Conservation (phyloP, 2,113 vertebrate species). For the Tor tambroides region DNA sequence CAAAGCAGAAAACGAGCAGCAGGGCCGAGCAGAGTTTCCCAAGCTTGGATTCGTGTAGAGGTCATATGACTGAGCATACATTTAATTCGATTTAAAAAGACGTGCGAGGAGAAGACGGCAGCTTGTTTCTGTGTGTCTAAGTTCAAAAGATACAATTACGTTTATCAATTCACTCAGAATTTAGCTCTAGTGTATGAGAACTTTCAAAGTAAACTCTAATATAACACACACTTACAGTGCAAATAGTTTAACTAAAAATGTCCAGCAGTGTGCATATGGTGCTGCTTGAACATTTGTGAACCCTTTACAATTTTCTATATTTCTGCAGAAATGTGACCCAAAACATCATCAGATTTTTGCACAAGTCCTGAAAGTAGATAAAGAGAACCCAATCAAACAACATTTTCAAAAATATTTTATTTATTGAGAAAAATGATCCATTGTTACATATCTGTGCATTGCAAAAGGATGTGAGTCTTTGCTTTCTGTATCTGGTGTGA, state of each 20-base stretch:
- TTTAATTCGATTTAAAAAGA: neutral
- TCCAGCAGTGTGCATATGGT: neutral
- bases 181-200: neutral
- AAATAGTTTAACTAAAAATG: neutral
- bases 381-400: too few relatives aligned
- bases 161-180: neutral
- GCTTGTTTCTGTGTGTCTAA: neutral
- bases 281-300: too few relatives aligned
- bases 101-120: neutral
- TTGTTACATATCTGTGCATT: too few relatives aligned
- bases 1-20: neutral
- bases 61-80: neutral
- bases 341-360: too few relatives aligned
- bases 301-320: too few relatives aligned
- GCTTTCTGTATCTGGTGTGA: too few relatives aligned
- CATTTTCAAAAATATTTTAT: too few relatives aligned
- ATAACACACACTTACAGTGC: neutral
- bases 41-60: neutral
- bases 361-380: too few relatives aligned
- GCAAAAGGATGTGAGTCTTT: too few relatives aligned
- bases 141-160: neutral
- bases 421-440: too few relatives aligned
- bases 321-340: too few relatives aligned
- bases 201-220: neutral
- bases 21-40: neutral